Percentiles rank a stretch among this genome's conserved stretches.
phyloP scores from a whole-genome alignment of 2,888 invertebrate species.

The Ophion slaviceki region DNA sequence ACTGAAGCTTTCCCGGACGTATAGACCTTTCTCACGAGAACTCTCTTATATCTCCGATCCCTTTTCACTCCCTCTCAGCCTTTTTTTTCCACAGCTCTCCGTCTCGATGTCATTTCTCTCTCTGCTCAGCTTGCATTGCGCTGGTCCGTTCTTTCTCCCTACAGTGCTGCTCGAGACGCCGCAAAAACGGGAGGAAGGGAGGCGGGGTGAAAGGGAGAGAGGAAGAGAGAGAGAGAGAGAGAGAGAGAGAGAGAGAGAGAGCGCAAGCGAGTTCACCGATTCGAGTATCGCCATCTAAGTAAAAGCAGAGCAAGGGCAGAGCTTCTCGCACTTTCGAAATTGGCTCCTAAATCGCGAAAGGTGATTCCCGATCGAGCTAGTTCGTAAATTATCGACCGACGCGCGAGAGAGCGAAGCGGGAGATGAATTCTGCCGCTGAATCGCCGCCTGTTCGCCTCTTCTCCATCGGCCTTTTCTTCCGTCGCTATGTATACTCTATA shows the following conservation, averaged over 20 bases:
- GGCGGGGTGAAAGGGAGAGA: not conserved
- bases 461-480: constrained; percentile 57
- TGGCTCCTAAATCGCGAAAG: constrained; percentile 79
- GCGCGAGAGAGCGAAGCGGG: constrained; percentile 56
- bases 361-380: constrained; percentile 77
- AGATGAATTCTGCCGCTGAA: constrained; percentile 41
- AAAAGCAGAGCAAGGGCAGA: constrained; percentile 64
- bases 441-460: constrained; percentile 55
- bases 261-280: constrained; percentile 53
- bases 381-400: constrained; percentile 78
- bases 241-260: constrained; percentile 9
- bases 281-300: constrained; percentile 73
- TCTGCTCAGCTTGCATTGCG: constrained; percentile 53
- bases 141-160: constrained; percentile 51
- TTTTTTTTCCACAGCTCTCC: not conserved
- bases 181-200: not conserved
- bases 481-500: constrained; percentile 6
- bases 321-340: constrained; percentile 81
- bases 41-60: constrained; percentile 51
- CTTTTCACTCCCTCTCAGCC: constrained; percentile 49
- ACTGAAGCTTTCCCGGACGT: constrained; percentile 73
- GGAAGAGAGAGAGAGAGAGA: constrained; percentile 6
- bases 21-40: constrained; percentile 49
- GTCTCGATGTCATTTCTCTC: not conserved
- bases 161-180: not conserved